Base-by-base conservation (phyloP, 2,888 invertebrate genomes). In the Tetragonula carbonaria region DNA sequence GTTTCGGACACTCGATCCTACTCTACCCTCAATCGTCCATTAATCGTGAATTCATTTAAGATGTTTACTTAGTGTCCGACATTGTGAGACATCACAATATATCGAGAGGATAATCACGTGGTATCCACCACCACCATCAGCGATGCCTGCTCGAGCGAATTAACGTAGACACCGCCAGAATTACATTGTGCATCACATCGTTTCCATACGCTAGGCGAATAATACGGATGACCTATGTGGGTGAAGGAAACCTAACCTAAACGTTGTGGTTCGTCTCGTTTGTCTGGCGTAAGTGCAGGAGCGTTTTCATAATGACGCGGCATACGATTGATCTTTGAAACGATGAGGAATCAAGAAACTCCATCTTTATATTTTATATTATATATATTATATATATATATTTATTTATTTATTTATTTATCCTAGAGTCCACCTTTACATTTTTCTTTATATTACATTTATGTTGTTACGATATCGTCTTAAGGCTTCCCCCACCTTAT, bases 261-360 rank as follows among this genome's bases (percentile, higher is more conserved):
- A 33, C 38, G 57, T 50, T 74, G 73, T 18, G 78, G 78, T 18
- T 68, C 66, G 57, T 53, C 73, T 70, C 59, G 53, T n/a, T 78
- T 63, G 5, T 63, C 65, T 21, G n/a, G 62, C 68, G 33, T 86
- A 81, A 86, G 78, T 73, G 81, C 75, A 66, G 78, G 78, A 86
- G 78, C 81, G 72, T 78, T 86, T 85, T 86, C 74, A 62, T 6
- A 59, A 62, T 62, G 85, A 76, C 70, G 75, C 73, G 75, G 67
- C 51, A 18, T 59, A 74, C 28, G 67, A 68, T 68, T 76, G 74
- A 74, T 77, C 77, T 72, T 28, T 33, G 57, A 62, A 57, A 50
- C 59, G 23, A 59, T 53, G 23, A 71, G 57, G 70, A 72, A 77
- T 72, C 74, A 78, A 84, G 70, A 53, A 53, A 45, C 33, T 14